A percentile compares a stretch with the other conserved stretches of the same genome.
phyloP scores from a whole-genome alignment of 2,888 invertebrate species.

The Orthonevra nobilis region DNA sequence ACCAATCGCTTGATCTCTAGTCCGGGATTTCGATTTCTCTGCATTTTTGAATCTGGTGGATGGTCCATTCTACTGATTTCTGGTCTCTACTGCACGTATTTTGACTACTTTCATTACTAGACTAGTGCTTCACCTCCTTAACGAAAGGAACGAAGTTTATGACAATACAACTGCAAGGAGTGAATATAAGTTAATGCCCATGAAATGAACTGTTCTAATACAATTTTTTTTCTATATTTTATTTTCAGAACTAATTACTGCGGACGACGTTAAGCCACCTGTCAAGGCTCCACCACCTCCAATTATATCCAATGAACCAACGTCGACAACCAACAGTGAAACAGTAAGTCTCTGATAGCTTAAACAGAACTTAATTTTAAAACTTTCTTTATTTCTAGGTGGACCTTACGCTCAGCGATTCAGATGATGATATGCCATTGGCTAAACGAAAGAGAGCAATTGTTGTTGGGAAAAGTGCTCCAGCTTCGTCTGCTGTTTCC shows the following conservation, averaged over 20 bases:
- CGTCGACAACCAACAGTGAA: constrained; percentile 79
- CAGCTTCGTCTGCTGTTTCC: constrained; percentile 75
- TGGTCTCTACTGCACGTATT: too few species aligned
- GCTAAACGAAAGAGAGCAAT: constrained; percentile 82
- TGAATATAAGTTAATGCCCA: too few species aligned
- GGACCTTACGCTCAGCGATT: constrained; percentile 88
- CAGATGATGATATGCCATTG: constrained; percentile 86
- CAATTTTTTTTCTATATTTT: too few species aligned
- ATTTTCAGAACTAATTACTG: constrained; percentile 74
- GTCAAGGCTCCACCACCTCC: constrained; percentile 73
- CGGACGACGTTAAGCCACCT: constrained; percentile 77
- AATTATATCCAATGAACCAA: constrained; percentile 76
- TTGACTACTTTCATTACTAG: too few species aligned
- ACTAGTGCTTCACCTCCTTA: too few species aligned
- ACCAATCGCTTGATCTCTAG: too few species aligned
- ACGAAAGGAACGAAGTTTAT: too few species aligned
- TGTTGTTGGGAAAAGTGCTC: constrained; percentile 72
- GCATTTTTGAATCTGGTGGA: too few species aligned
- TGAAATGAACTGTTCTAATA: too few species aligned
- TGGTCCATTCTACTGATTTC: too few species aligned
- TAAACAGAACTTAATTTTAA: neutral
- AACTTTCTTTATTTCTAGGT: constrained; percentile 80
- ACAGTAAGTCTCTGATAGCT: constrained; percentile 75
- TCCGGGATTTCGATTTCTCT: too few species aligned
- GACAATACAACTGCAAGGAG: too few species aligned